Base-by-base conservation (phyloP, 2,888 invertebrate species). In the Digitonthophagus gazella region DNA sequence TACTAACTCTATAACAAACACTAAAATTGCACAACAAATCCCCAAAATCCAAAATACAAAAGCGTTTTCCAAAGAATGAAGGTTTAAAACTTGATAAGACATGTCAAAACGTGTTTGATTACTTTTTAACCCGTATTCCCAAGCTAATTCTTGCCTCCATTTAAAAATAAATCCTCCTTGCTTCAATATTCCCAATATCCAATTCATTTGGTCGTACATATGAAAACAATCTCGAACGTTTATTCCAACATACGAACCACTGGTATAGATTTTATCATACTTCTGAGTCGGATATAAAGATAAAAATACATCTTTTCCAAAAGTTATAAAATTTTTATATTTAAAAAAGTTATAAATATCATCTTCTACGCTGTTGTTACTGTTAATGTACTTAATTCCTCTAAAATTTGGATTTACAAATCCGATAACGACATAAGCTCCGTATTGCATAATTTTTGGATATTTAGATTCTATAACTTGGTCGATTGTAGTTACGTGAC, bases 161-260 rank as follows among this genome's bases (percentile, higher is more conserved):
- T 61, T 18, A 19, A 19, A 14, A 16, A 61, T 18, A 18, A 61
- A 61, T 19, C 61, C 61, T 5, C 18, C 14, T 61, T 61, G 61
- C n/a, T 19, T 18, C 6, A 61, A 61, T 8, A 61, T 19, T 18
- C 61, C 61, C 2, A 61, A 19, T 14, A 61, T 2, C n/a, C 20
- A 18, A 18, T 61, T 61, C 6, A 61, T 61, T 61, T 61, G 61
- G n/a, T 61, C 61, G 5, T 18, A 20, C 20, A 61, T 15, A 16
- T 18, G 61, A 18, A 61, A 61, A n/a, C 61, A 61, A 20, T 61
- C 61, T 2, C 61, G 5, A n/a, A 61, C 61, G 14, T 61, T 61
- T 1, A 61, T 18, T 2, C 18, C 61, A 6, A 20, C 18, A 61
- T 61, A 61, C 3, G 61, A 61, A 6, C 19, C 18, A 61, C 19